These are phyloP conservation scores for Mythimna albipuncta DNA, from an alignment of 2,888 invertebrate genomes.

Conservation along the genomic window DNA sequence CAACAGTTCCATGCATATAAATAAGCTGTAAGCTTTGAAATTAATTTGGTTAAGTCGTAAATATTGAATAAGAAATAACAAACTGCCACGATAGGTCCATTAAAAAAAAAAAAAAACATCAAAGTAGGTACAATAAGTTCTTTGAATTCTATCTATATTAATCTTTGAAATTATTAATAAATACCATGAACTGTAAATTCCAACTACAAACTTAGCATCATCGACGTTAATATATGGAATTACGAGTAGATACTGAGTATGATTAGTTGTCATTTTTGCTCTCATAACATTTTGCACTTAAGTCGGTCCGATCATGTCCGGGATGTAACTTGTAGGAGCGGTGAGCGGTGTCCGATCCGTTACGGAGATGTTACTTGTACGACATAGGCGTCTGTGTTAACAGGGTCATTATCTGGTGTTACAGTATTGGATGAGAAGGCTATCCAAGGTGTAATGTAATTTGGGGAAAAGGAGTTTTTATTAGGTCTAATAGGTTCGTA, in stretches of 20 bases:
- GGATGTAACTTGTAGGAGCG: slow-evolving; percentile 43
- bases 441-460: slow-evolving; percentile 30
- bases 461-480: slow-evolving; percentile 28
- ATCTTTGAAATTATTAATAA: too few species aligned
- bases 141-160: too few species aligned
- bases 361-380: slow-evolving; percentile 36
- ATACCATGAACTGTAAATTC: neutral
- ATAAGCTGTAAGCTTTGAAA: too few species aligned
- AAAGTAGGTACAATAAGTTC: too few species aligned
- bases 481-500: slow-evolving; percentile 8
- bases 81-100: too few species aligned
- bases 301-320: slow-evolving; percentile 52
- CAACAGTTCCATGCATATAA: too few species aligned
- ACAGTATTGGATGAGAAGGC: slow-evolving; percentile 25
- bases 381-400: slow-evolving; percentile 47
- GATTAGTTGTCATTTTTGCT: neutral
- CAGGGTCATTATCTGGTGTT: slow-evolving; percentile 45
- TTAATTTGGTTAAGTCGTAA: too few species aligned
- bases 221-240: neutral
- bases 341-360: slow-evolving; percentile 61
- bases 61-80: too few species aligned
- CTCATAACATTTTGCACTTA: neutral
- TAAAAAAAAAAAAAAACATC: too few species aligned
- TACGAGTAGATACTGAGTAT: neutral
- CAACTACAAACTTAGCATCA: neutral